Conservation (phyloP, 2,888 invertebrate genomes). For the Drosophila aldrichi region DNA sequence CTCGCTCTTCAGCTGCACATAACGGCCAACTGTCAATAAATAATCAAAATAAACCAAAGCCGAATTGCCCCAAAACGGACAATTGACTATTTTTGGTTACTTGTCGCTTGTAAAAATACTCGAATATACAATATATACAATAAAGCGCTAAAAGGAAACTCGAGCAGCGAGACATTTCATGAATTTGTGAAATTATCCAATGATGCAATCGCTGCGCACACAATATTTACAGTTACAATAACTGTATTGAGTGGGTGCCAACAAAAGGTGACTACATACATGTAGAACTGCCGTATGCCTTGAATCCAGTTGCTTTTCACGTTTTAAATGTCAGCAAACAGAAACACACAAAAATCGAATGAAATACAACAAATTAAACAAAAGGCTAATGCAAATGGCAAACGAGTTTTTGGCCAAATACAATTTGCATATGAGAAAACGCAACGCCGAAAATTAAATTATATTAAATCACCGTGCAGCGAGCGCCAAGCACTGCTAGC, state of each 20-base stretch:
- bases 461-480: slow-evolving; percentile 51
- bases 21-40: slow-evolving; percentile 78
- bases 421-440: slow-evolving; percentile 51
- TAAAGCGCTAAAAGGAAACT: slow-evolving; percentile 22
- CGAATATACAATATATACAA: slow-evolving; percentile 29
- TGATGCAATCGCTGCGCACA: slow-evolving; percentile 62
- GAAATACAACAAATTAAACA: slow-evolving; percentile 10
- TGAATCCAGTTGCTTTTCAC: slow-evolving; percentile 20
- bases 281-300: slow-evolving; percentile 6
- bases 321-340: slow-evolving; percentile 62
- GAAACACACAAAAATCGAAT: slow-evolving; percentile 2
- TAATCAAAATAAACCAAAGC: slow-evolving; percentile 74
- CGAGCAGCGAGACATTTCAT: slow-evolving; percentile 54
- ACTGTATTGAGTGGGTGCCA: slow-evolving; percentile 33
- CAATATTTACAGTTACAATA: slow-evolving; percentile 22
- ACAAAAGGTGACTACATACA: slow-evolving; percentile 6
- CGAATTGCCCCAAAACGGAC: slow-evolving; percentile 34
- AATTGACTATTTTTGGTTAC: slow-evolving; percentile 76
- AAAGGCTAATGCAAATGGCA: slow-evolving; percentile 47
- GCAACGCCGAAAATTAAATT: slow-evolving; percentile 50
- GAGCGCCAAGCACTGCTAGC: slow-evolving; percentile 18
- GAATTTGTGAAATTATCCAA: slow-evolving; percentile 72
- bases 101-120: slow-evolving; percentile 70
- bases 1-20: slow-evolving; percentile 46
- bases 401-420: slow-evolving; percentile 57